Evolutionary conservation across 2,113 vertebrate species (phyloP).

Genomic region (Protobothrops mucrosquamatus): DNA sequence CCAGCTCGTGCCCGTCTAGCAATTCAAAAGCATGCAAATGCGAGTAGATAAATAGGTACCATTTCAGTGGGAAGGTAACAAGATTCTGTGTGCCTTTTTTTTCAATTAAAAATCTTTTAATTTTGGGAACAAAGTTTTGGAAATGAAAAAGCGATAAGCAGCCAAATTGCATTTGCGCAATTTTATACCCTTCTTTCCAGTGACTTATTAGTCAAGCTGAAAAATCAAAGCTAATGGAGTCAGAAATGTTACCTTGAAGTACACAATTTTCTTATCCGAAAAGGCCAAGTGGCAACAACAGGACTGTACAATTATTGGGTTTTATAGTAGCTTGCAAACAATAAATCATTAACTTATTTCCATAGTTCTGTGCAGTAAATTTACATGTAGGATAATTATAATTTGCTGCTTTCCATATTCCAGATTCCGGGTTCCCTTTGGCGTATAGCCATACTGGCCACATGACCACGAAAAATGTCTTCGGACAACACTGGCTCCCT

Average conservation of each 20-base stretch:
- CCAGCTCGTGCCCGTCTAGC: not conserved
- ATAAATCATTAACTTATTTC: slow-evolving; percentile 16
- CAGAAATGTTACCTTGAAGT: slow-evolving; percentile 21
- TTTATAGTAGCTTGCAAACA: slow-evolving; percentile 8
- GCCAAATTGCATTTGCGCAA: not conserved
- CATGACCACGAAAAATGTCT: not conserved
- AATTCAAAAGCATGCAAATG: not conserved
- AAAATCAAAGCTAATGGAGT: slow-evolving; percentile 18
- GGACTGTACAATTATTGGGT: slow-evolving; percentile 16
- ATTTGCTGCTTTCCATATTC: not conserved
- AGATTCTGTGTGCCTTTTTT: not conserved
- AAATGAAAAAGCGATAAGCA: not conserved
- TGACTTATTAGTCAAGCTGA: slow-evolving; percentile 16
- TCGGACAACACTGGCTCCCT: too few relatives aligned
- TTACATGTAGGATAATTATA: slow-evolving; percentile 3
- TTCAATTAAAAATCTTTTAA: not conserved
- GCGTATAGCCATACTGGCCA: not conserved
- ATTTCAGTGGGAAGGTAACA: too few relatives aligned
- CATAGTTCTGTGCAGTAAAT: not conserved
- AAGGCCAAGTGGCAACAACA: slow-evolving; percentile 12
- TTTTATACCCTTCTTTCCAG: slow-evolving; percentile 18
- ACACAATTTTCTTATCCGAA: slow-evolving; percentile 29
- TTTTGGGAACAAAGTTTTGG: not conserved
- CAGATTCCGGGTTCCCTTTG: too few relatives aligned
- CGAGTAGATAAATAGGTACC: too few relatives aligned